Evolutionary conservation across 2,888 invertebrate species (phyloP).

Genomic region (Hyposoter didymator): DNA sequence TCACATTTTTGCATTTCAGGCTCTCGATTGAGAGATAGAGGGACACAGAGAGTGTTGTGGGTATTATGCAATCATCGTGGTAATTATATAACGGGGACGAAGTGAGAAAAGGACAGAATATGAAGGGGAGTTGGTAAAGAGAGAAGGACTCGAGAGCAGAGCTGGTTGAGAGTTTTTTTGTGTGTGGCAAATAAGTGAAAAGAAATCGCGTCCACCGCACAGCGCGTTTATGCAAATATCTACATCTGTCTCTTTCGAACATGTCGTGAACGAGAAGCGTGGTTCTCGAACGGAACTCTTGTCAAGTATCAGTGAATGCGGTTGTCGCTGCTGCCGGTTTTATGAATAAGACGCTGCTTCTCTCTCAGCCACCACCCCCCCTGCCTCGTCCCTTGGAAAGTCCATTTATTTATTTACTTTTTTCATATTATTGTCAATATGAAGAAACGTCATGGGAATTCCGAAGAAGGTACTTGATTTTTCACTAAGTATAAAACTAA

Average conservation of each 20-base stretch:
- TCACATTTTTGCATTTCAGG: slow-evolving; percentile 22
- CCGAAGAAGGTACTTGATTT: not conserved
- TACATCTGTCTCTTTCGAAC: slow-evolving; percentile 19
- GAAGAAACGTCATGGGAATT: not conserved
- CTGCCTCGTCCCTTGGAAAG: not conserved
- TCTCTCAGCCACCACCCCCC: not conserved
- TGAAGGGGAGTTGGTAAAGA: slow-evolving; percentile 29
- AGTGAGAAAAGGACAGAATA: slow-evolving; percentile 10
- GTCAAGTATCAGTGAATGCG: slow-evolving; percentile 48
- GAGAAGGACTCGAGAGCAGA: slow-evolving; percentile 24
- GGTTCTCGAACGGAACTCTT: slow-evolving; percentile 56
- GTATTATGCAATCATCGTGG: slow-evolving; percentile 59
- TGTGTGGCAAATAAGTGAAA: slow-evolving; percentile 60
- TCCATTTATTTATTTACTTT: slow-evolving; percentile 8
- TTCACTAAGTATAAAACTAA: not conserved
- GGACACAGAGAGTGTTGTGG: slow-evolving; percentile 29
- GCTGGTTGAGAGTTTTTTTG: slow-evolving; percentile 44
- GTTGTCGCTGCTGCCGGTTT: slow-evolving; percentile 34
- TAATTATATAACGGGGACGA: slow-evolving; percentile 63
- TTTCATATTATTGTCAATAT: slow-evolving; percentile 1
- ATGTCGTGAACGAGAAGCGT: slow-evolving; percentile 32
- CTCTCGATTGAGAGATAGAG: slow-evolving; percentile 33
- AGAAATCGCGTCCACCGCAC: slow-evolving; percentile 62
- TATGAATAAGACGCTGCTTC: slow-evolving; percentile 15
- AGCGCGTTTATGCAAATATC: slow-evolving; percentile 58